A percentile compares a stretch with the other conserved stretches of the same genome.
phyloP scores from a whole-genome alignment of 2,113 vertebrate genomes.

The Verasper variegatus region DNA sequence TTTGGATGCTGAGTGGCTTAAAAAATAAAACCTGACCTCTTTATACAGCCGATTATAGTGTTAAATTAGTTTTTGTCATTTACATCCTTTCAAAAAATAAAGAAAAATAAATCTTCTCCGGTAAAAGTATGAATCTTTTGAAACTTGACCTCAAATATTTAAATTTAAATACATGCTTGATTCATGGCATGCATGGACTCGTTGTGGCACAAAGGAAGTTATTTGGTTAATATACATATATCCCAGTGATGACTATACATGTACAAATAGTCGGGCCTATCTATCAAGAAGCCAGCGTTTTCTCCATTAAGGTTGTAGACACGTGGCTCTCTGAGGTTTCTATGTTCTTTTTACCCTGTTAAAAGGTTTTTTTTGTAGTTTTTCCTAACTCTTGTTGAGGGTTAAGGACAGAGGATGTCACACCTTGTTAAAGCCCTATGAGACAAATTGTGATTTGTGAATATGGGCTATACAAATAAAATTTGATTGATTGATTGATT shows the following conservation, averaged over 20 bases:
- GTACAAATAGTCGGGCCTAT: constrained; percentile 9
- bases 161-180: constrained; percentile 49
- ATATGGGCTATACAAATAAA: too few species aligned
- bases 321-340: too few species aligned
- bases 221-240: constrained; percentile 45
- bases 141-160: constrained; percentile 26
- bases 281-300: constrained; percentile 1
- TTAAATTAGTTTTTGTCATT: background rate
- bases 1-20: constrained; percentile 60
- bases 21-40: constrained; percentile 38
- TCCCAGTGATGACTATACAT: constrained; percentile 46
- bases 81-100: background rate
- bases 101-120: background rate
- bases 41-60: constrained; percentile 6
- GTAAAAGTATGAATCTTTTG: constrained; percentile 4
- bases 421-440: too few species aligned
- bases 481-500: too few species aligned
- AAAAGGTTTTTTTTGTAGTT: too few species aligned
- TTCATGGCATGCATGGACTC: constrained; percentile 61
- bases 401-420: too few species aligned
- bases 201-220: constrained; percentile 44
- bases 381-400: too few species aligned
- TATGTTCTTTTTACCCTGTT: too few species aligned
- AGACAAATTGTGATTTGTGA: too few species aligned
- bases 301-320: constrained; percentile 7